Conservation (phyloP, 2,113 vertebrate species). For the Gallinago undulata region DNA sequence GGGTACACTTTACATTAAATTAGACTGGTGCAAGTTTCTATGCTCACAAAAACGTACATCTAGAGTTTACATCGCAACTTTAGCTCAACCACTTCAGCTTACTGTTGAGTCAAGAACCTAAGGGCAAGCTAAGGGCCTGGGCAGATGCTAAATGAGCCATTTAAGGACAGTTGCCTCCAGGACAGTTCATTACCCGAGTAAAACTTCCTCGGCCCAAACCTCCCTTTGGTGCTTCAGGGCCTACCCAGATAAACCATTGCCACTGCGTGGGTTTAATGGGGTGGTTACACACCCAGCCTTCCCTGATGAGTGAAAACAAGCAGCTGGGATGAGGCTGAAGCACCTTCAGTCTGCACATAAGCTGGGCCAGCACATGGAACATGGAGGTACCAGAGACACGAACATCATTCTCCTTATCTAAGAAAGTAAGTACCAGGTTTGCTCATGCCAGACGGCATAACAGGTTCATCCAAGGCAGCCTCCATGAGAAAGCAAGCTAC, state of each 20-base stretch:
- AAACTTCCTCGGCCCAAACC: background rate
- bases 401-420: background rate
- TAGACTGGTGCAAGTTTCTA: background rate
- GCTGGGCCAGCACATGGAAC: background rate
- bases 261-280: background rate
- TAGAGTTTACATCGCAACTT: background rate
- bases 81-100: background rate
- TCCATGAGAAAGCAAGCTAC: background rate
- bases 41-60: accelerated
- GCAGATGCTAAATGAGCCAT: background rate
- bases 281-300: accelerated
- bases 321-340: background rate
- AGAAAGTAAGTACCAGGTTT: background rate
- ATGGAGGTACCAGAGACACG: background rate
- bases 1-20: background rate
- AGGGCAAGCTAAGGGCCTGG: background rate
- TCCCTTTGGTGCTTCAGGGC: conserved; percentile 7
- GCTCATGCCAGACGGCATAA: accelerated
- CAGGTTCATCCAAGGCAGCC: background rate
- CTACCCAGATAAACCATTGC: background rate
- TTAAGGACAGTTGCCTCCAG: background rate
- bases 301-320: background rate
- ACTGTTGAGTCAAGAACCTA: background rate
- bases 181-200: background rate
- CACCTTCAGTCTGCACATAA: background rate